Evolutionary conservation across 1,140 invertebrate genomes (phyloP).

Genomic region (Grapholita molesta): DNA sequence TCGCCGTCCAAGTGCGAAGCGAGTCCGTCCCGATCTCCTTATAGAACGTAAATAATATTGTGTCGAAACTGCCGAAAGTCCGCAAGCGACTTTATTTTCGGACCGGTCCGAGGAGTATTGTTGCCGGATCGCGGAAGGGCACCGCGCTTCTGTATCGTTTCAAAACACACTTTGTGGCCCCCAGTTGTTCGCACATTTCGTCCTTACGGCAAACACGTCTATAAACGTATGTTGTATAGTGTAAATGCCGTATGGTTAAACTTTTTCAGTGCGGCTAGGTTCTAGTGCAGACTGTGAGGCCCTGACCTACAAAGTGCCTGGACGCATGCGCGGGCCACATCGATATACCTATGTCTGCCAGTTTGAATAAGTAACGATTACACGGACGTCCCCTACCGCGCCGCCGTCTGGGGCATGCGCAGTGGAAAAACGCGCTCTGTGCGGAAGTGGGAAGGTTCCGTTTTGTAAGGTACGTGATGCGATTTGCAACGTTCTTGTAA

Average conservation of each 20-base stretch:
- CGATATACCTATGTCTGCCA: conserved; percentile 52
- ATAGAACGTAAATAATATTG: conserved; percentile 28
- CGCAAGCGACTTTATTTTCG: conserved; percentile 34
- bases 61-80: conserved; percentile 26
- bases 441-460: not conserved
- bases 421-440: conserved; percentile 46
- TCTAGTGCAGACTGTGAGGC: conserved; percentile 61
- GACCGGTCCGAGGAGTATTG: conserved; percentile 26
- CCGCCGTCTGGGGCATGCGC: conserved; percentile 51
- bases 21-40: conserved; percentile 33
- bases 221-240: not conserved
- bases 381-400: conserved; percentile 47
- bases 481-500: not conserved
- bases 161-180: not conserved
- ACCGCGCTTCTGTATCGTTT: not conserved
- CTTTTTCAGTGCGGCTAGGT: conserved; percentile 51
- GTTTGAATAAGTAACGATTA: conserved; percentile 72
- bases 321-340: conserved; percentile 61
- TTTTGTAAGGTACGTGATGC: not conserved
- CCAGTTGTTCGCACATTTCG: conserved; percentile 17
- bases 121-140: conserved; percentile 27
- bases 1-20: conserved; percentile 15
- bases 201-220: not conserved
- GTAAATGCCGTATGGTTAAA: conserved; percentile 52
- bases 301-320: conserved; percentile 62